Evolutionary conservation across 2,888 invertebrate species (phyloP).

Genomic region (Glyphotaelius pellucidus): DNA sequence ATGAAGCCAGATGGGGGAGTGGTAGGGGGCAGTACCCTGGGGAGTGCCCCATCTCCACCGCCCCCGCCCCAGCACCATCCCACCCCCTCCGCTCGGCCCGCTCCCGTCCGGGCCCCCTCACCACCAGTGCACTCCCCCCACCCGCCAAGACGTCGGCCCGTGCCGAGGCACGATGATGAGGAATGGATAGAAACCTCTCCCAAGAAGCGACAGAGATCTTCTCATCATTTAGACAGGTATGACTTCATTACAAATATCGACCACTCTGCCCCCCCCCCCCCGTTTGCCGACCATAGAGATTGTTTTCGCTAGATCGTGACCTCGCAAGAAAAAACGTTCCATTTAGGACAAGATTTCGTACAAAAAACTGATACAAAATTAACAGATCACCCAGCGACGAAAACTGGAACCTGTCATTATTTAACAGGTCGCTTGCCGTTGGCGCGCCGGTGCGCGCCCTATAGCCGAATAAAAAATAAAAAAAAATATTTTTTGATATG

Average conservation of each 20-base stretch:
- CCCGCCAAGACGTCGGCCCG: slow-evolving; percentile 58
- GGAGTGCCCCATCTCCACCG: slow-evolving; percentile 66
- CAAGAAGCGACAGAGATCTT: slow-evolving; percentile 59
- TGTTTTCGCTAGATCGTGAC: too few relatives aligned
- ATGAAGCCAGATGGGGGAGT: slow-evolving; percentile 80
- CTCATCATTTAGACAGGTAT: slow-evolving; percentile 62
- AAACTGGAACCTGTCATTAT: too few relatives aligned
- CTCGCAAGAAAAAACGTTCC: too few relatives aligned
- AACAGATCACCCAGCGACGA: too few relatives aligned
- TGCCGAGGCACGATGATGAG: slow-evolving; percentile 71
- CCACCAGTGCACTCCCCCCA: slow-evolving; percentile 62
- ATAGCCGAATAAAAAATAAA: too few relatives aligned
- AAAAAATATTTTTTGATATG: too few relatives aligned
- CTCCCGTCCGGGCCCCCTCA: slow-evolving; percentile 67
- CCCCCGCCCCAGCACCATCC: slow-evolving; percentile 66
- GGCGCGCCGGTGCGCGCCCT: too few relatives aligned
- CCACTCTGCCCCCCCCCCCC: too few relatives aligned
- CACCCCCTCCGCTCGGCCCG: slow-evolving; percentile 68
- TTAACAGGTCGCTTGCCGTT: too few relatives aligned
- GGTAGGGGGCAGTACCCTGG: slow-evolving; percentile 69
- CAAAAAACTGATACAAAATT: too few relatives aligned
- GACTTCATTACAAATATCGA: not conserved
- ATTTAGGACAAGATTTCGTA: too few relatives aligned
- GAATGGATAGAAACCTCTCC: slow-evolving; percentile 74
- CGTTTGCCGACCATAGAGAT: too few relatives aligned